A percentile compares a stretch with the other conserved stretches of the same genome.
Evolutionary conservation across 2,797 vertebrate genomes (phyloP).

Genomic region (Phataginus tetradactyla): DNA sequence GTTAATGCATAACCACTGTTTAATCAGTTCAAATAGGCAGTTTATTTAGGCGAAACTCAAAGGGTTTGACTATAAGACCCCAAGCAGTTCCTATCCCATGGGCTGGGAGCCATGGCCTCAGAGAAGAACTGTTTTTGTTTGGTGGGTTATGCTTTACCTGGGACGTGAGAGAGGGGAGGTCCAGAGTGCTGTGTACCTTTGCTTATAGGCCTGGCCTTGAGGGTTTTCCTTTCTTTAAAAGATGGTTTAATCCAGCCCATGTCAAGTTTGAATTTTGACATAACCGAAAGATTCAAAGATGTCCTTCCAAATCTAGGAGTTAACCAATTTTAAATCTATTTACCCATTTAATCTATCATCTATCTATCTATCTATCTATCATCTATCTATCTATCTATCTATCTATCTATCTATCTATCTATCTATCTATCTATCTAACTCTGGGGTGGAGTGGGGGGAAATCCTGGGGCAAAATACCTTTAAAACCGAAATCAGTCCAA

Average conservation of each 20-base stretch:
- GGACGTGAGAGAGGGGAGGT: background rate
- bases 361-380: background rate
- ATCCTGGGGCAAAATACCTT: too few species aligned
- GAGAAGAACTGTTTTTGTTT: background rate
- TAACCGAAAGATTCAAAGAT: background rate
- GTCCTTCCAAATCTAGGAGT: background rate
- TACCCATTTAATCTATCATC: background rate
- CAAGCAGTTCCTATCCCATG: background rate
- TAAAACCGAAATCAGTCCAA: too few species aligned
- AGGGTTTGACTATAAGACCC: background rate
- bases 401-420: background rate
- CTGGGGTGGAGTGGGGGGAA: too few species aligned
- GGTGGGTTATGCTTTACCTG: background rate
- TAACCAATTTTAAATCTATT: background rate
- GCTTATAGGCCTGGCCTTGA: background rate
- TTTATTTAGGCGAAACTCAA: background rate
- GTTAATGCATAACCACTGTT: background rate
- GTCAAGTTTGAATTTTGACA: background rate
- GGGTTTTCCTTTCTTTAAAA: background rate
- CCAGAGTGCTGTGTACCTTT: background rate
- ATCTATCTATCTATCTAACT: background rate
- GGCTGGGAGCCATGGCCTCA: background rate
- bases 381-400: background rate
- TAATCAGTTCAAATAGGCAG: background rate
- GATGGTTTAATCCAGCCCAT: background rate